These are phyloP conservation scores for Stictocephala bisonia DNA, from an alignment of 2,888 invertebrate species.

Conservation along the genomic window DNA sequence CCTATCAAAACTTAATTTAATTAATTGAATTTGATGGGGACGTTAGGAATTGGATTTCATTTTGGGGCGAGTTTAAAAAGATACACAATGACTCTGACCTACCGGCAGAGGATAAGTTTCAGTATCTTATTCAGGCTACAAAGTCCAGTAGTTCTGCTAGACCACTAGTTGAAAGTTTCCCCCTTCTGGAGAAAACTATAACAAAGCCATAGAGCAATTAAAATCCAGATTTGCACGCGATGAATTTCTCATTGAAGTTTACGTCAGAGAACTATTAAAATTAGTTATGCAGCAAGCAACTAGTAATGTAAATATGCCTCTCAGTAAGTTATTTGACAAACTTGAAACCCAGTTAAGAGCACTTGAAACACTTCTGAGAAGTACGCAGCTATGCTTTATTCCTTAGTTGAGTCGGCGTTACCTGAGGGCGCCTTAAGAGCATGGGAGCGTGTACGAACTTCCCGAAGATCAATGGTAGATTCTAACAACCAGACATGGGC, in stretches of 20 bases:
- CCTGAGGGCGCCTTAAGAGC: constrained; percentile 57
- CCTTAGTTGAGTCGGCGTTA: constrained; percentile 60
- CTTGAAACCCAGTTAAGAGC: constrained; percentile 59
- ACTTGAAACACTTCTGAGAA: constrained; percentile 58
- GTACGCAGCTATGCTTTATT: constrained; percentile 59
- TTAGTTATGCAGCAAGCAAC: constrained; percentile 58
- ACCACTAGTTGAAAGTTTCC: constrained; percentile 56
- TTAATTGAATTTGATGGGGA: constrained; percentile 56
- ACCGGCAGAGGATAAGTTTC: constrained; percentile 58
- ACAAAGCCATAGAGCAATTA: constrained; percentile 52
- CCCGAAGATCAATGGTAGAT: constrained; percentile 25
- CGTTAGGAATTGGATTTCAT: constrained; percentile 56
- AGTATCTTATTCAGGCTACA: constrained; percentile 53
- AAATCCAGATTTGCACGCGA: constrained; percentile 55
- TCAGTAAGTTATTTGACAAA: constrained; percentile 55
- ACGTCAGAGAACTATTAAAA: too few relatives aligned
- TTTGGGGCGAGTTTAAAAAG: constrained; percentile 58
- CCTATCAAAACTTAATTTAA: constrained; percentile 40
- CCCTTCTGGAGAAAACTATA: too few relatives aligned
- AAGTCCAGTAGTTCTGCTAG: constrained; percentile 53
- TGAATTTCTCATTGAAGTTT: constrained; percentile 58
- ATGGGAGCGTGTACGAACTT: constrained; percentile 53
- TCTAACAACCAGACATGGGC: too few relatives aligned
- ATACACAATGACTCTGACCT: constrained; percentile 55
- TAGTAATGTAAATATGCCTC: neutral